Evolutionary conservation across 37 sponge, comb jelly and placozoan genomes (phyloP).

Genomic region (Cliona cf. orientalis): DNA sequence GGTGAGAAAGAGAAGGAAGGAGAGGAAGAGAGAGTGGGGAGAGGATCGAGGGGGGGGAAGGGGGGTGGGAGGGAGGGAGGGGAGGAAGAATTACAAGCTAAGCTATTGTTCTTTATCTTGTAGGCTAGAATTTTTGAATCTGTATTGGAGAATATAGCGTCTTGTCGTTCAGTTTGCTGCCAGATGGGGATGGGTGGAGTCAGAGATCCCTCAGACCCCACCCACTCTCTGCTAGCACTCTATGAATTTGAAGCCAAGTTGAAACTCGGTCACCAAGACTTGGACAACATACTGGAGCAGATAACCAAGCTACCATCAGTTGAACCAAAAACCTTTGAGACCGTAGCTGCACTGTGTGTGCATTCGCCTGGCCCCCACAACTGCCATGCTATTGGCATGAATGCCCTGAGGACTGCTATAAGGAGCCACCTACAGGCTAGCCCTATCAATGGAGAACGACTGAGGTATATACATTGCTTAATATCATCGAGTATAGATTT

Average conservation of each 20-base stretch:
- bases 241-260: slow-evolving; percentile 91
- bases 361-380: neutral
- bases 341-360: slow-evolving; percentile 52
- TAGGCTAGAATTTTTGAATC: neutral
- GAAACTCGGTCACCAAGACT: slow-evolving; percentile 45
- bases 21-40: neutral
- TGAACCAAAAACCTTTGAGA: slow-evolving; percentile 82
- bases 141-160: slow-evolving; percentile 63
- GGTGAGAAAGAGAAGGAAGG: slow-evolving; percentile 8
- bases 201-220: slow-evolving; percentile 45
- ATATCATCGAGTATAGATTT: too few relatives aligned
- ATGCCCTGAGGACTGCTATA: slow-evolving; percentile 44
- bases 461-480: slow-evolving; percentile 47
- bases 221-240: slow-evolving; percentile 57
- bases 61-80: neutral
- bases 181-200: slow-evolving; percentile 16
- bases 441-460: slow-evolving; percentile 14
- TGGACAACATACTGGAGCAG: slow-evolving; percentile 42
- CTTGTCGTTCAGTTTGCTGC: slow-evolving; percentile 41
- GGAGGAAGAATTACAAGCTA: neutral
- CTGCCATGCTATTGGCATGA: slow-evolving; percentile 9
- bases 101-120: neutral
- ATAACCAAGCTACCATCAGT: slow-evolving; percentile 22
- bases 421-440: slow-evolving; percentile 10
- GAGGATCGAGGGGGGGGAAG: neutral